Evolutionary conservation across 2,797 vertebrate genomes (phyloP).

Genomic region (Lindbergichthys nudifrons): DNA sequence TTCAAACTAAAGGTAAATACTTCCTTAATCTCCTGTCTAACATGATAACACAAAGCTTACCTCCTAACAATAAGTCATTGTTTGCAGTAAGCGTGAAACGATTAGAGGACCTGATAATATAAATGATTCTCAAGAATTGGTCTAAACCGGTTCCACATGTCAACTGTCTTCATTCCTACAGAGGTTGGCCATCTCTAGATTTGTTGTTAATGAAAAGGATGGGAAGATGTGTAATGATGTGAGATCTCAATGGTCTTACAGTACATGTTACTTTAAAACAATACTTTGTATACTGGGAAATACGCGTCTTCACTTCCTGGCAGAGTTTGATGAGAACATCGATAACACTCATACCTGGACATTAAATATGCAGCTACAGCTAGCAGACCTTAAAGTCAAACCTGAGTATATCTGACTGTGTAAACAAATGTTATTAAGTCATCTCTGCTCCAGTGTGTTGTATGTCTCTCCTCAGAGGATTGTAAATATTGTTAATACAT

Average conservation of each 20-base stretch:
- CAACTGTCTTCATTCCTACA: constrained; percentile 16
- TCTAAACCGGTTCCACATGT: constrained; percentile 9
- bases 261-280: neutral
- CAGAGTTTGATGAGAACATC: neutral
- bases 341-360: neutral
- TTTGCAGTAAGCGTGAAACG: constrained; percentile 36
- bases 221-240: neutral
- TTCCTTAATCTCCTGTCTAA: neutral
- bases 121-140: constrained; percentile 16
- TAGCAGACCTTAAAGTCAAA: constrained; percentile 2
- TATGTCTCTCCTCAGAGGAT: constrained; percentile 29
- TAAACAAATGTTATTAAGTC: constrained; percentile 36
- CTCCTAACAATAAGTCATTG: neutral
- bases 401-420: constrained; percentile 1
- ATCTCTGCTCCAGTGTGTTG: neutral
- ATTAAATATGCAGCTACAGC: neutral
- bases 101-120: constrained; percentile 31
- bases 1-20: neutral
- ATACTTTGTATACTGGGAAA: neutral
- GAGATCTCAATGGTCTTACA: neutral
- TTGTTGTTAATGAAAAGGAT: neutral
- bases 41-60: neutral
- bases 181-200: neutral
- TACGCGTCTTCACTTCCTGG: neutral
- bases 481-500: constrained; percentile 53